Base-by-base conservation (phyloP, 2,888 invertebrate genomes). In the Torymus aiolomorphi region DNA sequence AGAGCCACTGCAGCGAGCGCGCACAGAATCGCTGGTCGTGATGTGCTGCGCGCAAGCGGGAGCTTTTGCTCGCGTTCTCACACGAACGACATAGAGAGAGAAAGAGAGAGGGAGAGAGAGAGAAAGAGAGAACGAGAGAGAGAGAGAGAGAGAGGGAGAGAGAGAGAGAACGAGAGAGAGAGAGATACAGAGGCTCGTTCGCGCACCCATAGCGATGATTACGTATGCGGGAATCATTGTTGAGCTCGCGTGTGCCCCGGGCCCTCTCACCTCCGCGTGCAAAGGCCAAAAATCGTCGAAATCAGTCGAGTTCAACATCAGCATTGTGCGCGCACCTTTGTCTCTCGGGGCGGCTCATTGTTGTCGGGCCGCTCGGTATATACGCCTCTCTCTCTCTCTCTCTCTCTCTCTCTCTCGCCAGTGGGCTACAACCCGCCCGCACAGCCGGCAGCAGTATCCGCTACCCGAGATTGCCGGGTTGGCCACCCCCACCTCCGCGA, bases 231-330 rank as follows among this genome's bases (percentile, higher is more conserved):
- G 88, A 89, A 89, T 89, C 86, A 89, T 88, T 89, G 88, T 88
- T 86, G 87, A 86, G 88, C 85, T 31, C 31, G 31, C 31, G 31
- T 3, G 31, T 3, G 31, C 31, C 31, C 86, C 86, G 87, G 86
- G 56, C 31, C 3, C 16, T 42, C 20, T 20, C n/a, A n/a, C n/a
- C n/a, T n/a, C n/a, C 86, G 88, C 87, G 86, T 86, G 86, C 85
- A 87, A 89, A 89, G 88, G 86, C 88, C 88, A 89, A 89, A 89
- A 89, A 89, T 89, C 88, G 88, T 89, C 88, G 88, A 89, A 89
- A 89, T 89, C 89, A 89, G 89, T 89, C 88, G 89, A 89, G 89
- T 89, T 89, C 89, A 89, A 89, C 89, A 89, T 89, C 88, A 87
- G 88, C 88, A 89, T 89, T 89, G 89, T 89, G 86, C 87, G 51